These are phyloP conservation scores for Sthenelais limicola DNA, from an alignment of 2,888 invertebrate species.

Conservation along the genomic window DNA sequence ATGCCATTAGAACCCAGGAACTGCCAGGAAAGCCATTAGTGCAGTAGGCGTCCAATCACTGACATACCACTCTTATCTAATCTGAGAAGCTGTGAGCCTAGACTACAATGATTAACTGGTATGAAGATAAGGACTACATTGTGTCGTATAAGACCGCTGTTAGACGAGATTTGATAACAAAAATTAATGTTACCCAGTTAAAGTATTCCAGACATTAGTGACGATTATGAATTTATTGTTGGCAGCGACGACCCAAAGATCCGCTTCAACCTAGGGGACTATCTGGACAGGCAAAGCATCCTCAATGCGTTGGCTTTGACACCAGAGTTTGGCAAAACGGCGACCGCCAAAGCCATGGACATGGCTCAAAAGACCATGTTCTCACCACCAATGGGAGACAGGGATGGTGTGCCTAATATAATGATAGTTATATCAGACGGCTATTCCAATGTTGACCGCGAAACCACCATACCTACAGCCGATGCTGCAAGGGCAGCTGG, in stretches of 20 bases:
- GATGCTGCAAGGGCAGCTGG: background rate
- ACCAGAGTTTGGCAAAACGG: conserved; percentile 60
- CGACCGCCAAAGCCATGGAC: conserved; percentile 54
- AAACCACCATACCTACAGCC: conserved; percentile 33
- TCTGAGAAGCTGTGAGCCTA: too few relatives aligned
- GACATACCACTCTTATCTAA: too few relatives aligned
- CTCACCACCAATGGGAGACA: conserved; percentile 1
- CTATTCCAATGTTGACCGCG: conserved; percentile 28
- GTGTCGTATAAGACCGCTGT: too few relatives aligned
- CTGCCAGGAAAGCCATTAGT: too few relatives aligned
- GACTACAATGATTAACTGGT: too few relatives aligned
- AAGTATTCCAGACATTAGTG: too few relatives aligned
- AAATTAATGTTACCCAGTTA: too few relatives aligned
- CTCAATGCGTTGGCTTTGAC: conserved; percentile 62
- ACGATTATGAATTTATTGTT: too few relatives aligned
- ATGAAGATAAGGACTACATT: too few relatives aligned
- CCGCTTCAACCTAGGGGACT: conserved; percentile 63
- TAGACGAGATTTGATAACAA: too few relatives aligned
- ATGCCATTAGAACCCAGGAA: too few relatives aligned
- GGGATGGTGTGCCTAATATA: conserved; percentile 11
- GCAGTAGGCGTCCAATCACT: too few relatives aligned
- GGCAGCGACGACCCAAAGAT: conserved; percentile 54
- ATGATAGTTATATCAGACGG: conserved; percentile 26
- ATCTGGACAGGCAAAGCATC: conserved; percentile 55
- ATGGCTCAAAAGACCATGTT: conserved; percentile 18